Evolutionary conservation across 2,888 invertebrate genomes (phyloP).

Genomic region (Peribatodes rhomboidaria): DNA sequence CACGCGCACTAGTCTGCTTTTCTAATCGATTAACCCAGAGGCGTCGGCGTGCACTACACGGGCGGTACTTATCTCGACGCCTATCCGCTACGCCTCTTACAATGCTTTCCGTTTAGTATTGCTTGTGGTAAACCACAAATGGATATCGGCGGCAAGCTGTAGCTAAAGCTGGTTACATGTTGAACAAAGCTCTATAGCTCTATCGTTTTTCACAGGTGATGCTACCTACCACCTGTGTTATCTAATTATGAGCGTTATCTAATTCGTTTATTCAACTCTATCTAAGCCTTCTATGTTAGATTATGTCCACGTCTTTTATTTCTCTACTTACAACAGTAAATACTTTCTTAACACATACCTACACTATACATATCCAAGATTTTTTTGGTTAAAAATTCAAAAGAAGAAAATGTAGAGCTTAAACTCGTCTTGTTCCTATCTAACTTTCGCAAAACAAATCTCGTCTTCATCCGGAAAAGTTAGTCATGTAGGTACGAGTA

Average conservation of each 20-base stretch:
- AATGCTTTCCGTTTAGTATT: conserved; percentile 19
- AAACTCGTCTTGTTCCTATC: too few species aligned
- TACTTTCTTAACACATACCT: too few species aligned
- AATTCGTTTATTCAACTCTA: too few species aligned
- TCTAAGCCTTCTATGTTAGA: too few species aligned
- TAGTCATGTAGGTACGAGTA: not conserved
- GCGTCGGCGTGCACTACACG: conserved; percentile 29
- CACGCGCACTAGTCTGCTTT: conserved; percentile 37
- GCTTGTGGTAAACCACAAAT: conserved; percentile 35
- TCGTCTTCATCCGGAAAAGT: not conserved
- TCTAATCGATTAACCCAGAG: conserved; percentile 47
- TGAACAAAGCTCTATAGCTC: not conserved
- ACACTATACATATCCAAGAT: too few species aligned
- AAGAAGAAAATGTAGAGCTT: too few species aligned
- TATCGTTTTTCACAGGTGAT: not conserved
- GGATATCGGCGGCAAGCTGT: conserved; percentile 21
- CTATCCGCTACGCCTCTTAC: conserved; percentile 11
- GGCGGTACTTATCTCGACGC: not conserved
- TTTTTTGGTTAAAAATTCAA: too few species aligned
- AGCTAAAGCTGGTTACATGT: conserved; percentile 10
- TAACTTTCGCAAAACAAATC: not conserved
- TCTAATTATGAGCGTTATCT: too few species aligned
- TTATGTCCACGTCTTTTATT: too few species aligned
- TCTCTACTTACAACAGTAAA: too few species aligned
- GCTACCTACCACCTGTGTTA: too few species aligned